Evolutionary conservation across 2,113 vertebrate species (phyloP).

Genomic region (Anhinga anhinga): DNA sequence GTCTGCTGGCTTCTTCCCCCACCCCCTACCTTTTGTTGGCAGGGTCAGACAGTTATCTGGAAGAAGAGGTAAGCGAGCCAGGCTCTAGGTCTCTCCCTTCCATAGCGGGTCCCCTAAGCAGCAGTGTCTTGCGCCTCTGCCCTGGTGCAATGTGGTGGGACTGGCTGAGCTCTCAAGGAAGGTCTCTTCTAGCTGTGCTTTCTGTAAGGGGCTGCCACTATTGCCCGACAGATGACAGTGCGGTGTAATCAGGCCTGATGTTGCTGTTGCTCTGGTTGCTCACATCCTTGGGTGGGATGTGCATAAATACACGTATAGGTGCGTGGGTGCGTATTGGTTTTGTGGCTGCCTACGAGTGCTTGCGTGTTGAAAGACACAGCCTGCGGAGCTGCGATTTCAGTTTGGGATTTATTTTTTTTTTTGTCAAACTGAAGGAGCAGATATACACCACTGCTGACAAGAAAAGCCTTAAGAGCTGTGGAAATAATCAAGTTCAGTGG

Average conservation of each 20-base stretch:
- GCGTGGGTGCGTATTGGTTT: not conserved
- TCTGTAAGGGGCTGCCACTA: not conserved
- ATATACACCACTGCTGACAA: not conserved
- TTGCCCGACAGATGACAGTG: rapidly evolving
- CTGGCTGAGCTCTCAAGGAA: not conserved
- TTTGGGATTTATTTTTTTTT: not conserved
- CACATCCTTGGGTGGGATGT: too few species aligned
- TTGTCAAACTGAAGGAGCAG: not conserved
- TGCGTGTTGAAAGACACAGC: not conserved
- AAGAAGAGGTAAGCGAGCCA: not conserved
- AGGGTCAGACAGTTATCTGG: not conserved
- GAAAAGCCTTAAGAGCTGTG: not conserved
- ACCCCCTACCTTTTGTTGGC: not conserved
- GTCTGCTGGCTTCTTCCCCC: not conserved
- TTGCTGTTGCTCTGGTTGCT: not conserved
- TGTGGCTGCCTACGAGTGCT: not conserved
- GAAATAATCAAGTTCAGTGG: not conserved
- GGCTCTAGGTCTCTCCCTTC: not conserved
- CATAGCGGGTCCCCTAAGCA: rapidly evolving
- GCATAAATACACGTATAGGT: rapidly evolving
- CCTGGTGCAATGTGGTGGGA: not conserved
- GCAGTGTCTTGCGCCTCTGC: not conserved
- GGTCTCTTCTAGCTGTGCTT: not conserved
- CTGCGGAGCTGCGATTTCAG: not conserved
- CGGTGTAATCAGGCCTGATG: too few species aligned